phyloP scores from a whole-genome alignment of 1,140 invertebrate genomes.

The Dufourea novaeangliae region DNA sequence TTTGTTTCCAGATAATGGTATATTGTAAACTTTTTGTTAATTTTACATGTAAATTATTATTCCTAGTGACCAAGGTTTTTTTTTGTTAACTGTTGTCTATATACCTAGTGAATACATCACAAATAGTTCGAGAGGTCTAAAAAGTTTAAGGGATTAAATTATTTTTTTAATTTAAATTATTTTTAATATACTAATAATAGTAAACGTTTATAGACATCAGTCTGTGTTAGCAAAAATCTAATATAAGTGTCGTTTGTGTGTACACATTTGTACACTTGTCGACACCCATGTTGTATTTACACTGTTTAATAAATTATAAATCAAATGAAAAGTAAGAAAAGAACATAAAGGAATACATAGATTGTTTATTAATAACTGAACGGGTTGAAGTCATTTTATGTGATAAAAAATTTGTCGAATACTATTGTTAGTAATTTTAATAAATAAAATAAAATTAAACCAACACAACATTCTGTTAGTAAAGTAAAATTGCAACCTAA shows the following conservation, averaged over 20 bases:
- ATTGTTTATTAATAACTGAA: conserved; percentile 15
- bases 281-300: conserved; percentile 7
- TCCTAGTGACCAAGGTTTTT: background rate
- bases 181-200: conserved; percentile 22
- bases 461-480: too few relatives aligned
- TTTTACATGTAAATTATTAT: background rate
- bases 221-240: conserved; percentile 3
- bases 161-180: conserved; percentile 37
- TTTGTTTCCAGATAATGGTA: background rate
- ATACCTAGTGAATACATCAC: background rate
- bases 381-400: background rate
- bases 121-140: conserved; percentile 24
- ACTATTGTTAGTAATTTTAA: background rate
- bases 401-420: background rate
- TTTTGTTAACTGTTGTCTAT: background rate
- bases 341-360: background rate
- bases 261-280: background rate
- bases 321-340: background rate
- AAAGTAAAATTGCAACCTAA: too few relatives aligned
- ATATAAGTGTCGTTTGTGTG: background rate
- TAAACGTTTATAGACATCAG: background rate
- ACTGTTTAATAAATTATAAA: conserved; percentile 34
- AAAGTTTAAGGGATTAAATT: conserved; percentile 27
- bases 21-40: background rate
- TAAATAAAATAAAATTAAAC: too few relatives aligned